Evolutionary conservation across 2,888 invertebrate species (phyloP).

Genomic region (Erebia palarica): DNA sequence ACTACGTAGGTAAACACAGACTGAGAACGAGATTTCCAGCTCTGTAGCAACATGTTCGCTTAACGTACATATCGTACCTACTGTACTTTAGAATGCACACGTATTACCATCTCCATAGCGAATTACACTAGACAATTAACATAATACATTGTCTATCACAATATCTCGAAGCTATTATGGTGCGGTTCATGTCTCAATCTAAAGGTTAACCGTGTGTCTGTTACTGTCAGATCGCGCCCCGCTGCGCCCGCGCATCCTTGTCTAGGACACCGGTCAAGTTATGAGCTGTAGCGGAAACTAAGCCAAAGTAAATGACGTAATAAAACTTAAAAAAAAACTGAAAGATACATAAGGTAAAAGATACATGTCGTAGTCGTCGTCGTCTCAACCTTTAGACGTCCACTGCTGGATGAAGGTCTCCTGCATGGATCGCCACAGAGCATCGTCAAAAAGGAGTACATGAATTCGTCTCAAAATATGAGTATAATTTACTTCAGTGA

Average conservation of each 20-base stretch:
- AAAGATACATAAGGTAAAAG: too few relatives aligned
- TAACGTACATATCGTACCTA: not conserved
- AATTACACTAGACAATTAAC: conserved; percentile 28
- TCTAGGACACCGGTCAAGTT: conserved; percentile 39
- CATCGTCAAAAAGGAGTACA: too few relatives aligned
- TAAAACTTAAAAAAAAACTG: too few relatives aligned
- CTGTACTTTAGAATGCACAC: not conserved
- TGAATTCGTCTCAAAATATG: too few relatives aligned
- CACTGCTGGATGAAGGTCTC: too few relatives aligned
- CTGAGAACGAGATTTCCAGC: not conserved
- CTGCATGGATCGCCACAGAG: too few relatives aligned
- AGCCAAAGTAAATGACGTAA: not conserved
- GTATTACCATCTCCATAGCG: conserved; percentile 17
- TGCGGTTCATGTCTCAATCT: conserved; percentile 79
- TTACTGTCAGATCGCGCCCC: conserved; percentile 80
- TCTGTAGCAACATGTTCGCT: not conserved
- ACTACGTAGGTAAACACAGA: too few relatives aligned
- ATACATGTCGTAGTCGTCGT: too few relatives aligned
- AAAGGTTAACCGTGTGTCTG: conserved; percentile 81
- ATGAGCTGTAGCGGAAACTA: conserved; percentile 10
- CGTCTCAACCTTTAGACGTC: too few relatives aligned
- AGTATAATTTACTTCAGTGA: too few relatives aligned
- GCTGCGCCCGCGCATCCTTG: conserved; percentile 63
- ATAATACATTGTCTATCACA: conserved; percentile 36
- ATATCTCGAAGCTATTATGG: conserved; percentile 65